Evolutionary conservation across 2,113 vertebrate genomes (phyloP), one percentile per base, ranked within the genome.

Genomic region (Ammodytes marinus): DNA sequence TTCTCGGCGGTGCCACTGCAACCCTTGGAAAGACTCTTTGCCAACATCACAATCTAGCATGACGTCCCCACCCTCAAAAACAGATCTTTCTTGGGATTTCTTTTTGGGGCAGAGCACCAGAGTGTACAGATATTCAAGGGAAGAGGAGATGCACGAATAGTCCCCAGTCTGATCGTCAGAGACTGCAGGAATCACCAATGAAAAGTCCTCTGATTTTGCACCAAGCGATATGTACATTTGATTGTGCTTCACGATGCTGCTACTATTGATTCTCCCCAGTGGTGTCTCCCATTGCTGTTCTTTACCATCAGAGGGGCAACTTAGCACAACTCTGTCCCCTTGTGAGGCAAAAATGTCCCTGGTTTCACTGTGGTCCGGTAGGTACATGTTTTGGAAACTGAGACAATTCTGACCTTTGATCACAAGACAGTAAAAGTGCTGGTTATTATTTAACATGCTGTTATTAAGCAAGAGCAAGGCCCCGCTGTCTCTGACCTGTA

Each of bases 241-340:
- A 45, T 57, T 42, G 11, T 0, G 12, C 9, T 12, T 7, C 3
- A 0, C 0, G 27, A 27, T 27, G 40, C 3, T 77, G 45, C 5
- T 59, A 1, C 19, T 13, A 45, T 88, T 78, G 13, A 95, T 43
- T 5, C 3, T 55, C 0, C 94, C 94, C n/a, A 89, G 12, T 3
- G 95, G 95, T 15, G 95, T 95, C 0, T 90, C 72, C 95, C 95
- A 96, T 11, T 54, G 69, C 58, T 89, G 85, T 19, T 71, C 17
- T 3, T 53, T 37, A 11, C 82, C 72, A 11, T 85, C 53, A 40
- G 75, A 59, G 3, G 79, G 47, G 52, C 95, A 96, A 0, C 60
- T 8, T 2, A 96, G 84, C 2, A 78, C 47, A 19, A 92, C 77
- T 45, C 3, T 84, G 40, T 95, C 95, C 15, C 92, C 91, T 1